These are phyloP conservation scores for Chionoecetes opilio DNA, from an alignment of 1,140 invertebrate species.

Conservation along the genomic window DNA sequence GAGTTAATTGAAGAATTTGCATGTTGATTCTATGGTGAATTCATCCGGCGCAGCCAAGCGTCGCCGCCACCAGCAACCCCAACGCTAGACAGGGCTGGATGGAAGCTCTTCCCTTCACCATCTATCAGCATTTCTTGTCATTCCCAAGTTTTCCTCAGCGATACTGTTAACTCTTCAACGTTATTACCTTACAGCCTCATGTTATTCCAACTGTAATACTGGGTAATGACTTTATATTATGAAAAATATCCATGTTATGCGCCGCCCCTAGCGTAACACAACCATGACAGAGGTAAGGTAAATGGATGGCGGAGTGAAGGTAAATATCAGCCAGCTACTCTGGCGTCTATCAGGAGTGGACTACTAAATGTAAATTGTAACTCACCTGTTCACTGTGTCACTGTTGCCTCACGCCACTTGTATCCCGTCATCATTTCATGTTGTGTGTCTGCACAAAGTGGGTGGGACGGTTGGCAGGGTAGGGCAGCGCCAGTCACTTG, in stretches of 20 bases:
- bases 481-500: not conserved
- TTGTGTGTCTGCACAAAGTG: not conserved
- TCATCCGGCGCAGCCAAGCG: not conserved
- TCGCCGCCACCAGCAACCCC: not conserved
- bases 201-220: too few relatives aligned
- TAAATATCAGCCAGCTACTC: not conserved
- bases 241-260: too few relatives aligned
- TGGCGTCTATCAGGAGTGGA: not conserved
- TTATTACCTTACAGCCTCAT: too few relatives aligned
- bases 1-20: constrained; percentile 29
- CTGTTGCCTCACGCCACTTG: not conserved
- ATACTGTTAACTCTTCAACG: too few relatives aligned
- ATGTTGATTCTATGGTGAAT: constrained; percentile 30
- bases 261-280: not conserved
- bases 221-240: too few relatives aligned
- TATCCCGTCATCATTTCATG: not conserved
- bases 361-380: not conserved
- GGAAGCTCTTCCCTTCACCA: not conserved
- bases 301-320: not conserved
- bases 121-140: too few relatives aligned
- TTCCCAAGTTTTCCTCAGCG: too few relatives aligned
- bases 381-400: not conserved
- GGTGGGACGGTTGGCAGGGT: too few relatives aligned
- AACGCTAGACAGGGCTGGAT: not conserved
- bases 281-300: not conserved